Evolutionary conservation across 2,797 vertebrate species (phyloP), one percentile per base, ranked within the genome.

Genomic region (Anomalospiza imberbis): DNA sequence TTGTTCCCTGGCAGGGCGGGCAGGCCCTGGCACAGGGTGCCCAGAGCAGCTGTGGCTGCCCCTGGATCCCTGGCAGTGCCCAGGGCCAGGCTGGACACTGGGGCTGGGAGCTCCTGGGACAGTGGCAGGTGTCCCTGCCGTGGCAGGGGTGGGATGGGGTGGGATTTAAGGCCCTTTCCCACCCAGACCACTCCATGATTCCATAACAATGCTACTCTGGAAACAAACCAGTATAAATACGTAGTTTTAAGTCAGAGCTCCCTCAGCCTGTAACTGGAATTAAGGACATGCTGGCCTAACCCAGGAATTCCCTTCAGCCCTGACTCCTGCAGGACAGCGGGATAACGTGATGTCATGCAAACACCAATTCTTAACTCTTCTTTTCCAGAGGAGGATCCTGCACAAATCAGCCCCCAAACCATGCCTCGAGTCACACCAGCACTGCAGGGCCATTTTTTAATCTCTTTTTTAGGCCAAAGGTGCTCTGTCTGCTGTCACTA

Each of bases 201-300:
- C n/a, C 45, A 17, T 2, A 13, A 6, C 10, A 75, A 20, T 1
- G 12, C 22, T 16, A 4, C 72, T 51, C 28, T 24, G 14, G 20
- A 45, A 47, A 17, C 13, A 65, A 48, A 67, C 2, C 1, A 57
- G 31, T 7, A 32, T 0, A 0, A 62, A 38, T 5, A 6, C 0
- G 12, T 0, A 25, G 25, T 6, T 42, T 15, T 11, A 40, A 47
- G 36, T 3, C 29, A 38, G 60, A 40, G 12, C 29, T 53, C 15
- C 18, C 11, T 5, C 51, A 51, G 54, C 5, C 31, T 50, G 1
- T 7, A 20, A 10, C 1, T 10, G n/a, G 40, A 51, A 44, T 70
- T 48, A 15, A 50, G 62, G 66, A 29, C 31, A 10, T 0, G 14
- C 34, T 45, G 32, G 32, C 38, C 51, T 3, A 4, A 21, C 0